These are phyloP conservation scores for Alosa sapidissima DNA, from an alignment of 2,797 vertebrate genomes.

Conservation along the genomic window DNA sequence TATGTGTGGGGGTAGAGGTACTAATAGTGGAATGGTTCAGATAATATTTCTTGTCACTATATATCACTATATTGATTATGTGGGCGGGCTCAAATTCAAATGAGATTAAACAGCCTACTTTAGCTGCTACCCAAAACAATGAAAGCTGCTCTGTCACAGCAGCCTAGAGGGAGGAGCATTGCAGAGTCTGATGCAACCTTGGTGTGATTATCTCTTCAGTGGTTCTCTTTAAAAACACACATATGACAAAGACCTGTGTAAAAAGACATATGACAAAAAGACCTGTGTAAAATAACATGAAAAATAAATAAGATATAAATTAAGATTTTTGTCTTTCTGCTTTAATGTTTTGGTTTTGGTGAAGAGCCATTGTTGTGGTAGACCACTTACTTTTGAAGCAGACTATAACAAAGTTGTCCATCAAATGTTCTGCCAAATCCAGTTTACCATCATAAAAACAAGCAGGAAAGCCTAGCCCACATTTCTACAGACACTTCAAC, in stretches of 20 bases:
- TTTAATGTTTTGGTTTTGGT: background rate
- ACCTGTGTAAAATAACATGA: no score
- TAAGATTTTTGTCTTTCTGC: no score
- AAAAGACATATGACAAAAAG: no score
- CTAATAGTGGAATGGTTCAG: background rate
- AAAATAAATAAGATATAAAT: no score
- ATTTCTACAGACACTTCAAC: background rate
- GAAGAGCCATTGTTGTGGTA: background rate
- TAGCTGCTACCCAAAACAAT: background rate
- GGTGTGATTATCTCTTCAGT: background rate
- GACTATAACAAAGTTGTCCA: background rate
- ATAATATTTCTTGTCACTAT: background rate
- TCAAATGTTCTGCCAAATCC: background rate
- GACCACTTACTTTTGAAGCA: background rate
- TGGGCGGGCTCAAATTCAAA: background rate
- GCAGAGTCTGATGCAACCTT: constrained; percentile 5
- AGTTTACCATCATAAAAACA: background rate
- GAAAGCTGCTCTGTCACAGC: background rate
- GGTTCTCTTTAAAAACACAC: background rate
- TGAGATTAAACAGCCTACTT: background rate
- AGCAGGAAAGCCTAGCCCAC: background rate
- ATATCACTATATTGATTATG: background rate
- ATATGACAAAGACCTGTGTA: background rate
- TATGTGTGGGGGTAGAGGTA: background rate
- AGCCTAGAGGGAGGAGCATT: constrained; percentile 15